Conservation (phyloP, 2,888 invertebrate genomes). For the Drosophila affinis region DNA sequence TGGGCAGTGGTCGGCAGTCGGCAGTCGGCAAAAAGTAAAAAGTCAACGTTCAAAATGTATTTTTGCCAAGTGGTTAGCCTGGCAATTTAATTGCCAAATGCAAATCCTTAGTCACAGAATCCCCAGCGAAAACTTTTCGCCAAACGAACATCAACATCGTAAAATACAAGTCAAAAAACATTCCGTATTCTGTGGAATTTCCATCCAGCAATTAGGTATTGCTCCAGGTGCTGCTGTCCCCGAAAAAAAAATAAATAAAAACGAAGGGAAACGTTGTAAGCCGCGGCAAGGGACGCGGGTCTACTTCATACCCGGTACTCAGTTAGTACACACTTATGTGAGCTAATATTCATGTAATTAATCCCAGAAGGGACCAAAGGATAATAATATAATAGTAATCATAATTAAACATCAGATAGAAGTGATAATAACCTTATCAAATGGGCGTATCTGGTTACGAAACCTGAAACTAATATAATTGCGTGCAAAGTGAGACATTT, state of each 20-base stretch:
- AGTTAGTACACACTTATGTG: too few species aligned
- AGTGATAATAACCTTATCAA: too few species aligned
- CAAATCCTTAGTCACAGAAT: constrained; percentile 24
- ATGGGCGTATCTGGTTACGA: too few species aligned
- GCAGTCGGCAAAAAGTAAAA: background rate
- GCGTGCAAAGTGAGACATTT: too few species aligned
- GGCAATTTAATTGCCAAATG: constrained; percentile 46
- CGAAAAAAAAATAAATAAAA: background rate
- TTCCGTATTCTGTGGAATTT: background rate
- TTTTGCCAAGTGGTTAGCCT: constrained; percentile 31
- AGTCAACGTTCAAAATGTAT: constrained; percentile 31
- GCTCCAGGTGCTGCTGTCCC: constrained; percentile 27
- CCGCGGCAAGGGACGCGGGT: too few species aligned
- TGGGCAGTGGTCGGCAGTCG: constrained; percentile 1
- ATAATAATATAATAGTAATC: too few species aligned
- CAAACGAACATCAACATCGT: constrained; percentile 21
- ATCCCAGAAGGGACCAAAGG: too few species aligned
- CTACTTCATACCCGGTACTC: too few species aligned
- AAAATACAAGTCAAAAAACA: constrained; percentile 17
- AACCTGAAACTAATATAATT: too few species aligned
- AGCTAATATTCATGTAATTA: too few species aligned
- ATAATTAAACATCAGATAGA: too few species aligned
- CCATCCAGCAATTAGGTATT: constrained; percentile 23
- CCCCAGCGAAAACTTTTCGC: constrained; percentile 14
- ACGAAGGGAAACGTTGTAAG: too few species aligned